Conservation (phyloP, 2,888 invertebrate genomes). For the Hemithea aestivaria region DNA sequence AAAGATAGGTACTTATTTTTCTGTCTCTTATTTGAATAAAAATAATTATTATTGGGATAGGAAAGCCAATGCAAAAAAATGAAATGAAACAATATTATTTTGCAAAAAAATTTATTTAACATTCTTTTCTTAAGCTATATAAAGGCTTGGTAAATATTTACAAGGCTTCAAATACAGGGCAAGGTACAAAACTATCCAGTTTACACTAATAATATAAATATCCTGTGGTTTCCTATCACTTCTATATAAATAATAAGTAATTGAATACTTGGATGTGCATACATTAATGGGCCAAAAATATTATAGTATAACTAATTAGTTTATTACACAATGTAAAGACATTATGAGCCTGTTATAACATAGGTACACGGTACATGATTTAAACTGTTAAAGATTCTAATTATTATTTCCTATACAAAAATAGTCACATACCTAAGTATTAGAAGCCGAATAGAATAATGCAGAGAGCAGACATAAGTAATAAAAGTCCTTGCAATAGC, state of each 20-base stretch:
- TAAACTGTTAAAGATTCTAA: no score
- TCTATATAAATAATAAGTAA: constrained; percentile 34
- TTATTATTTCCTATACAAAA: no score
- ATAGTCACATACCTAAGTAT: not conserved
- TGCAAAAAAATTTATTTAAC: constrained; percentile 72
- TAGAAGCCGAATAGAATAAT: constrained; percentile 15
- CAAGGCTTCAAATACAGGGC: constrained; percentile 75
- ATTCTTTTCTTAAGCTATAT: constrained; percentile 69
- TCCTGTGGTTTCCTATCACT: constrained; percentile 64
- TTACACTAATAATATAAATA: constrained; percentile 54
- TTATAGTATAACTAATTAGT: constrained; percentile 13
- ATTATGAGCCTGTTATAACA: no score
- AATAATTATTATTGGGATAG: no score
- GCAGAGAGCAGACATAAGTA: constrained; percentile 28
- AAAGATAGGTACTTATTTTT: no score
- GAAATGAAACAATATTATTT: constrained; percentile 61
- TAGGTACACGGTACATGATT: not conserved
- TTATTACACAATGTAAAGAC: not conserved
- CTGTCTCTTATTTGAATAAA: no score
- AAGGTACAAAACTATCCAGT: constrained; percentile 76
- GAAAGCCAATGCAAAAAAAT: no score
- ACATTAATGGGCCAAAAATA: constrained; percentile 30
- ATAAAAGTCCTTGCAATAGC: constrained; percentile 25
- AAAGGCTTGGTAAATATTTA: constrained; percentile 77
- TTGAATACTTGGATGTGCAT: constrained; percentile 60